Base-by-base conservation (phyloP, 2,797 vertebrate genomes). In the Hapalemur alaotrensis region DNA sequence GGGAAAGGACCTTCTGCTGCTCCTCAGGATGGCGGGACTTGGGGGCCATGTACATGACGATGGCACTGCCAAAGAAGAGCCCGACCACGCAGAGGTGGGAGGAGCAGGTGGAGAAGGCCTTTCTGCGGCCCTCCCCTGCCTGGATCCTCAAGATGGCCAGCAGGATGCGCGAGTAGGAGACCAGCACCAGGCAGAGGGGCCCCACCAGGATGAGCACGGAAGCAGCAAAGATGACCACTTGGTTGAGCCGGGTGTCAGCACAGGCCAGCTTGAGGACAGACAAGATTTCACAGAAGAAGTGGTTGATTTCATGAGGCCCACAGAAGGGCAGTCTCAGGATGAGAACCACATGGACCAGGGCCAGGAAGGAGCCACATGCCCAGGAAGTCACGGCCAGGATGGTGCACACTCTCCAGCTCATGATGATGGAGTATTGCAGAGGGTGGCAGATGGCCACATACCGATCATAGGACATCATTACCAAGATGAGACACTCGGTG, bases 31-130 rank as follows among this genome's bases (percentile, higher is more conserved):
- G 80, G 30, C 0, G 12, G 63, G 89, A 91, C 5, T 85, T 91
- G 25, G 97, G 97, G 59, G 96, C 93, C 96, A 97, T 48, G 61
- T 98, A 97, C 79, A 95, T 87, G 46, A 97, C 67, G 0, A 98
- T 96, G 69, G 96, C 96, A 0, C 93, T 97, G 43, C 96, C 80
- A 41, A 98, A 98, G 79, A 97, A 93, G 67, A 98, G 95, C 11
- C 96, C 93, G 0, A 98, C 95, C 76, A 98, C 92, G 0, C 96
- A 97, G 28, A 98, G 91, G 83, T 98, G 97, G 50, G 96, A 97
- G 73, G 94, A 97, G 25, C 97, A 97, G 30, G 96, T 98, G 18
- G 97, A 97, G 65, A 98, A 98, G 48, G 95, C 93, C 81, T 97
- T 98, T 0, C 17, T 93, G n/a, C 67, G 80, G 7, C 96, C 96